Base-by-base conservation (phyloP, 2,113 vertebrate species). In the Lontra canadensis region DNA sequence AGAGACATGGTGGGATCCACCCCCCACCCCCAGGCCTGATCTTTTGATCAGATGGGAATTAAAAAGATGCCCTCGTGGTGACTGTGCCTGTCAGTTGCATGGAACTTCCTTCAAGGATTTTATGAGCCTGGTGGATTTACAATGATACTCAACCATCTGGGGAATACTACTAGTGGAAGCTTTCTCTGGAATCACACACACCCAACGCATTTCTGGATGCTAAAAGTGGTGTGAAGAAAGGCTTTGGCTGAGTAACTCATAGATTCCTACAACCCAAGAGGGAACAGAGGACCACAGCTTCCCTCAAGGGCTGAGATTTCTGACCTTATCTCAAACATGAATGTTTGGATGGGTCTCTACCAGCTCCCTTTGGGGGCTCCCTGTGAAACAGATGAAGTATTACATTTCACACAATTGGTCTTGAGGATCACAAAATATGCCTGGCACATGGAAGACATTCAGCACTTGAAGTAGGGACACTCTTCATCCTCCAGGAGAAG, bases 81-180 rank as follows among this genome's bases (percentile, higher is more conserved):
- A 83, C 47, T 15, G 6, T 4, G 4, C 9, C 67, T 81, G 17
- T 69, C 57, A 52, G 88, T 1, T 65, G 21, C 18, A 1, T 14
- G 57, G 87, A 90, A 15, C 65, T 7, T 36, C 49, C 26, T 3
- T 65, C 26, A 26, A 95, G 88, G 96, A 96, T 94, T 96, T 96
- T 96, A 97, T 89, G 89, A 96, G 87, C 88, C 65, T 42, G 15
- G 55, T 29, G 69, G 87, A 96, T 97, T 44, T 97, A 65, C 11
- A 73, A 71, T 94, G 65, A 17, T 13, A 6, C 4, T 52, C 42
- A 90, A 69, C 17, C 1, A 0, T 85, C 71, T 97, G 84, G 25
- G 89, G 96, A 94, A 49, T 7, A 81, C 74, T 0, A 9, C 78
- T 93, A 21, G n/a, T 52, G 44, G 73, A 87, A 47, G 13, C 13